These are phyloP conservation scores for Listronotus oregonensis DNA, from an alignment of 1,140 invertebrate genomes.

Conservation along the genomic window DNA sequence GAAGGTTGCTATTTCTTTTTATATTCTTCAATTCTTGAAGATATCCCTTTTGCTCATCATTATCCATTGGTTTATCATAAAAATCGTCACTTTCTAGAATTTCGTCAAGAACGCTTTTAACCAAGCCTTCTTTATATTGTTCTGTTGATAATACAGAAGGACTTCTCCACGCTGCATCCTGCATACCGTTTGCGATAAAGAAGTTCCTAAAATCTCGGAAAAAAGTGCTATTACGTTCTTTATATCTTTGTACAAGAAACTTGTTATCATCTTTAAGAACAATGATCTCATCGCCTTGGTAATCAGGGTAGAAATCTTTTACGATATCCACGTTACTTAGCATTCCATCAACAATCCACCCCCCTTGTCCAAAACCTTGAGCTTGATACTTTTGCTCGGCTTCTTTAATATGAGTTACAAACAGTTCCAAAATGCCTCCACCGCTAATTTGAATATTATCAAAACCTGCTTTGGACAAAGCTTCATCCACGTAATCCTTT, in stretches of 20 bases:
- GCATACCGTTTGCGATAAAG: constrained; percentile 41
- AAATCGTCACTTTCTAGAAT: constrained; percentile 33
- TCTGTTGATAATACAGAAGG: constrained; percentile 37
- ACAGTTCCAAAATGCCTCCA: constrained; percentile 46
- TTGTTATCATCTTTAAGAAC: constrained; percentile 58
- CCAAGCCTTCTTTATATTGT: constrained; percentile 26
- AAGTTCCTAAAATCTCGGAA: constrained; percentile 45
- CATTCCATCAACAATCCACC: constrained; percentile 65
- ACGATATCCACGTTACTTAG: constrained; percentile 58
- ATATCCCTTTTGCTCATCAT: not conserved
- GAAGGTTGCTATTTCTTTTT: constrained; percentile 54
- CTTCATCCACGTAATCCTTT: constrained; percentile 49
- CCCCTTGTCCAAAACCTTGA: constrained; percentile 50
- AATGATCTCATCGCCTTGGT: constrained; percentile 61
- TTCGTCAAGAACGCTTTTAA: constrained; percentile 31
- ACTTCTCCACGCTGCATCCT: constrained; percentile 38
- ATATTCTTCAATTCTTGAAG: constrained; percentile 37
- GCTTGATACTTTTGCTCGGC: constrained; percentile 52
- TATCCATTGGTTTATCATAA: constrained; percentile 17
- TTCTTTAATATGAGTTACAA: constrained; percentile 53
- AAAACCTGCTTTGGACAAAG: constrained; percentile 53
- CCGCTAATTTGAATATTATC: constrained; percentile 50
- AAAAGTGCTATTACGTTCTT: constrained; percentile 26
- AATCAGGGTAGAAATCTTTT: constrained; percentile 54
- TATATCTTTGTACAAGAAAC: constrained; percentile 49